phyloP scores from a whole-genome alignment of 1,140 invertebrate species.

The Hesperophylax magnus region DNA sequence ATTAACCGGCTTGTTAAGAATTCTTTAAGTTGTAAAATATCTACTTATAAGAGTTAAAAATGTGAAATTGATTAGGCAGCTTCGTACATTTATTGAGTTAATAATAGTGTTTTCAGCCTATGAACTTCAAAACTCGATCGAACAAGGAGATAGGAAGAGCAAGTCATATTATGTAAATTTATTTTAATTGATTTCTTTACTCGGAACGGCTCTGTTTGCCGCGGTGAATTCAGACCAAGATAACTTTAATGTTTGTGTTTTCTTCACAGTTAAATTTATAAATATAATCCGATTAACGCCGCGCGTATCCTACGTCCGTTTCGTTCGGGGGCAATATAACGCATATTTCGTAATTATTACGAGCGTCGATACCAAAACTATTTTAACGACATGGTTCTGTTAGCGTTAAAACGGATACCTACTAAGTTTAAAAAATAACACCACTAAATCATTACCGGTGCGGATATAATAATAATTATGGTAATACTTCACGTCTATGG shows the following conservation, averaged over 20 bases:
- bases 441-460: too few species aligned
- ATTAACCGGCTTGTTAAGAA: constrained; percentile 53
- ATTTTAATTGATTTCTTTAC: constrained; percentile 47
- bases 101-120: constrained; percentile 40
- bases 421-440: too few species aligned
- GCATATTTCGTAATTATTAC: too few species aligned
- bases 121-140: constrained; percentile 22
- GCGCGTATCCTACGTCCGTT: background rate
- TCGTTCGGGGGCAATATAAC: background rate
- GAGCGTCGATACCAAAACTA: too few species aligned
- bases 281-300: constrained; percentile 23
- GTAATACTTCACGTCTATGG: too few species aligned
- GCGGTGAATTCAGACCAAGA: background rate
- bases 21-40: constrained; percentile 53
- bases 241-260: constrained; percentile 17
- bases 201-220: background rate
- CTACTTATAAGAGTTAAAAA: constrained; percentile 20
- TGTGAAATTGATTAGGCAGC: constrained; percentile 49
- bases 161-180: constrained; percentile 47
- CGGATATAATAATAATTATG: too few species aligned
- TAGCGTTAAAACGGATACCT: too few species aligned
- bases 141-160: constrained; percentile 37
- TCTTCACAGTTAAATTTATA: constrained; percentile 25
- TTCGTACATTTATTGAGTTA: constrained; percentile 16
- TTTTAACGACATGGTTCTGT: too few species aligned